Evolutionary conservation across 2,888 invertebrate genomes (phyloP), one percentile per base, ranked within the genome.

Genomic region (Myopa tessellatipennis): DNA sequence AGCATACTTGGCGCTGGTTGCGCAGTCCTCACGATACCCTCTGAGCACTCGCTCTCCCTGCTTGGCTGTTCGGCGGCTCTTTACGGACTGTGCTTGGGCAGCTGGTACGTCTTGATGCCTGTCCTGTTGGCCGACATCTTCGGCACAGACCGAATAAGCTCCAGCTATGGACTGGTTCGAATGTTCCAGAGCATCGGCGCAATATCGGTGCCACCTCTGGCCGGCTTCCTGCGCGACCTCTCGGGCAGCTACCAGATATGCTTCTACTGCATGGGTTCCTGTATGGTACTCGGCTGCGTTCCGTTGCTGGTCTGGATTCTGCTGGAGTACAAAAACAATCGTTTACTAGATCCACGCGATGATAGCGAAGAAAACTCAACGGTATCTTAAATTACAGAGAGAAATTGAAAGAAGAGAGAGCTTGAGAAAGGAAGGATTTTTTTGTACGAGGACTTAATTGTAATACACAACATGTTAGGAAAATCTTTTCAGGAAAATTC

Each of bases 161-260:
- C 94, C 5, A 94, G 93, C 7, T 94, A 94, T 84, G 94, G 94
- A 0, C 90, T 94, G 55, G 93, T 94, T 34, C 89, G 94, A 18
- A 93, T 94, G 92, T 94, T 94, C 86, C 94, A 94, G 89, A 94
- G 94, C 81, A 88, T 94, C 36, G 93, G 94, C 0, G 94, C 94
- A 0, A 92, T 94, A 40, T 93, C 93, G 1, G 93, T 94, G 63
- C 94, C 94, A 1, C 94, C 94, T 0, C 90, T 94, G 40, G 93
- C 94, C 80, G 94, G 94, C 38, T 90, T 92, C 26, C 85, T 94
- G 12, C 90, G 93, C 0, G 94, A 94, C 85, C 90, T 93, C 3
- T 93, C 94, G 0, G 94, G 94, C 18, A 93, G 93, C 72, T 94
- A 94, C 85, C 92, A 92, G 4, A 92, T 93, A 85, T 93, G 93